Evolutionary conservation across 2,113 vertebrate species (phyloP), one percentile per base, ranked within the genome.

Genomic region (Prietella phreatophila): DNA sequence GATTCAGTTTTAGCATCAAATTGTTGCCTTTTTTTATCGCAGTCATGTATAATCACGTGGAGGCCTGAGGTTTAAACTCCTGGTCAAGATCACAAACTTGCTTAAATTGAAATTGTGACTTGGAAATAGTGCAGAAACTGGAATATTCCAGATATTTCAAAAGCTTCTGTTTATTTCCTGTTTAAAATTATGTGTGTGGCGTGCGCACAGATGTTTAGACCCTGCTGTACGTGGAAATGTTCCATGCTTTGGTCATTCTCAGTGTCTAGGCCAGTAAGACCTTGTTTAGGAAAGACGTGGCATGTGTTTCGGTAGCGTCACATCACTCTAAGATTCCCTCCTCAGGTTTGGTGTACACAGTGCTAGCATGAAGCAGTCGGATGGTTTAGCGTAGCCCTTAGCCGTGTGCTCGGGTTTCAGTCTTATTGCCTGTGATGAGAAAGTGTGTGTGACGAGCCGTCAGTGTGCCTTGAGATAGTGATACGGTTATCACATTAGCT

Each of bases 401-500:
- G 20, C 79, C 69, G 22, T 50, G 84, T n/a, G 67, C 78, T 82
- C 33, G 22, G 55, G 53, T 84, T 86, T 84, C 82, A n/a, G 50
- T 69, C 63, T 86, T 78, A 10, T 67, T 55, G 63, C 80, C 89
- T 61, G 65, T 92, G 93, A 95, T 94, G 93, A 94, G 93, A 91
- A 93, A 88, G 93, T 92, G 93, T 89, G 90, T 84, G 84, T 92
- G 93, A 94, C 65, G 91, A 90, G 81, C 86, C 92, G 92, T 93
- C 92, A 92, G 76, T 36, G 78, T 85, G 88, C 89, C 89, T 25
- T 60, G 86, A 91, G 88, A 83, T 22, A 79, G 82, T 89, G 88
- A 92, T 87, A 67, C 79, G 61, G 53, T 87, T 89, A 84, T 92
- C 89, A 92, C 93, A 87, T 91, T 55, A 83, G 42, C 87, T 93